phyloP scores from a whole-genome alignment of 2,888 invertebrate species.

The Agrotis ipsilon region DNA sequence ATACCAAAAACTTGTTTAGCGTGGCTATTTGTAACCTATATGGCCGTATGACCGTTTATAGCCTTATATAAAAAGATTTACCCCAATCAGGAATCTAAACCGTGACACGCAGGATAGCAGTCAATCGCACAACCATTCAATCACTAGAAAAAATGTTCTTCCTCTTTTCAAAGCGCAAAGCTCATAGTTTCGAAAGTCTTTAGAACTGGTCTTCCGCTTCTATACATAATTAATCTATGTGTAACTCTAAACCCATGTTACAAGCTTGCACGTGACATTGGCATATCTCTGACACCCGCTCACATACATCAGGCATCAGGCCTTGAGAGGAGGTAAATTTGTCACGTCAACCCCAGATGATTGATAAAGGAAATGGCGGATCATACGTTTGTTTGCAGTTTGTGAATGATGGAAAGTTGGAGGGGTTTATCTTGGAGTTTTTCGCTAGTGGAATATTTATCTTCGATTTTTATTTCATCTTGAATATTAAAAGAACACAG shows the following conservation, averaged over 20 bases:
- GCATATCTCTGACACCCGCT: conserved; percentile 64
- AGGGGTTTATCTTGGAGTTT: neutral
- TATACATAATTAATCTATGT: conserved; percentile 28
- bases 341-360: conserved; percentile 73
- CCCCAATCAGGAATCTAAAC: no score
- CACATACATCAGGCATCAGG: conserved; percentile 63
- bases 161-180: neutral
- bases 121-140: no score
- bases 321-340: conserved; percentile 61
- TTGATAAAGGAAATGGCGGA: conserved; percentile 73
- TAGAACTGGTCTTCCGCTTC: neutral
- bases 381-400: conserved; percentile 57
- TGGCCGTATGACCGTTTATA: no score
- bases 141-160: no score
- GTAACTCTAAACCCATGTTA: conserved; percentile 59
- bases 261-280: conserved; percentile 68
- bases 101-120: no score
- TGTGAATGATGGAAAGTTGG: conserved; percentile 8
- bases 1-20: no score
- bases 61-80: no score
- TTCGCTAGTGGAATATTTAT: neutral
- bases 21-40: no score
- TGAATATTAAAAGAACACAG: no score
- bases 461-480: neutral
- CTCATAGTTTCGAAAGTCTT: neutral